phyloP scores from a whole-genome alignment of 2,113 vertebrate genomes.

The Chiloscyllium plagiosum region DNA sequence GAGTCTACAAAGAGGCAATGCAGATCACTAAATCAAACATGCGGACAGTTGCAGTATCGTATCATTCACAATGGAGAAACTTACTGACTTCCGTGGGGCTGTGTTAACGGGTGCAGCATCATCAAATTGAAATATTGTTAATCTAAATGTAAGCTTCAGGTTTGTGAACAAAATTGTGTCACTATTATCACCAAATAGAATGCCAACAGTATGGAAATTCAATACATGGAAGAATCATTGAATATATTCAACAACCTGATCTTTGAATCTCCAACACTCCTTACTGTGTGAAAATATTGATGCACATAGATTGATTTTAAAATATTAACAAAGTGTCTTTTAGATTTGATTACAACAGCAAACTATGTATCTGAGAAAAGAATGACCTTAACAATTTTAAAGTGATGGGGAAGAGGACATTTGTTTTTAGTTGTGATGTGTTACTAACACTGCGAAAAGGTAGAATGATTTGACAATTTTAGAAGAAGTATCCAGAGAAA shows the following conservation, averaged over 20 bases:
- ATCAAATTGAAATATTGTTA: neutral
- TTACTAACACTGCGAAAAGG: neutral
- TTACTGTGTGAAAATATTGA: neutral
- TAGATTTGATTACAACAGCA: neutral
- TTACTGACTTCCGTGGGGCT: neutral
- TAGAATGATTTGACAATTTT: neutral
- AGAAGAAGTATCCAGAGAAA: neutral
- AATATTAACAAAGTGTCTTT: neutral
- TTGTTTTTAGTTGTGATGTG: neutral
- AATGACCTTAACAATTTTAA: neutral
- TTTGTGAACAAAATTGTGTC: neutral
- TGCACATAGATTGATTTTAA: neutral
- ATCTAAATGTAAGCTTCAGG: neutral
- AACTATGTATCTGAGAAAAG: neutral
- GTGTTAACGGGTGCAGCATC: neutral
- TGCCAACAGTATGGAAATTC: neutral
- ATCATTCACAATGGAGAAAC: neutral
- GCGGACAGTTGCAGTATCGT: neutral
- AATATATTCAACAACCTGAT: neutral
- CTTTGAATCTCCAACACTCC: neutral
- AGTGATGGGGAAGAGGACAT: neutral
- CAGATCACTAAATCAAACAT: neutral
- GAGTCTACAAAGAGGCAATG: neutral
- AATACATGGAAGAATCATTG: neutral
- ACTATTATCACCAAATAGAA: neutral